phyloP scores from a whole-genome alignment of 2,113 vertebrate genomes.

The Sclerurus mexicanus region DNA sequence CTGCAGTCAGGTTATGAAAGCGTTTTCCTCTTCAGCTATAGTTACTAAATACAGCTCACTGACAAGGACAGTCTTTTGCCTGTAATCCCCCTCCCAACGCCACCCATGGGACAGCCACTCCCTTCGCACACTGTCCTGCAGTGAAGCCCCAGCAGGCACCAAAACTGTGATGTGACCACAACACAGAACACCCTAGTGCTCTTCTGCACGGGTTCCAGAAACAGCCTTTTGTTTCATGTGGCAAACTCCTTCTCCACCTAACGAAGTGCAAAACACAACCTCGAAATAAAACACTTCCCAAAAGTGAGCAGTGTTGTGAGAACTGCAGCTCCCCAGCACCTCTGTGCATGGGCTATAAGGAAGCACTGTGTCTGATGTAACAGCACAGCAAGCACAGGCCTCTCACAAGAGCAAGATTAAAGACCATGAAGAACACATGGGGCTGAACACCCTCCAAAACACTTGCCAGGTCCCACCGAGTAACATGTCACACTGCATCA shows the following conservation, averaged over 20 bases:
- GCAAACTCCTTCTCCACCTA: background rate
- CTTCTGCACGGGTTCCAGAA: background rate
- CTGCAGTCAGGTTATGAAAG: background rate
- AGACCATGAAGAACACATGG: background rate
- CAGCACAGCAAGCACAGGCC: background rate
- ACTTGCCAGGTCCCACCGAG: background rate
- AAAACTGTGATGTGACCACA: background rate
- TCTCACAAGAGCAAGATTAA: background rate
- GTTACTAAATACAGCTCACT: background rate
- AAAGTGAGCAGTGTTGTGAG: background rate
- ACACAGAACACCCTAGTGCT: background rate
- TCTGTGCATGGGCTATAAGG: background rate
- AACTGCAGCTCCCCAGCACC: background rate
- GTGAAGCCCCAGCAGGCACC: background rate
- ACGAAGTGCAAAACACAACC: background rate
- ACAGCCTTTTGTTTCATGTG: background rate
- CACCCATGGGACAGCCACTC: background rate
- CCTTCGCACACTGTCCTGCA: background rate
- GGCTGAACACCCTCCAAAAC: background rate
- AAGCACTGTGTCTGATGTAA: background rate
- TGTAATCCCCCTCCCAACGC: background rate
- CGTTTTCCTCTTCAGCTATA: background rate
- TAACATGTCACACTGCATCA: background rate
- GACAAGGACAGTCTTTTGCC: background rate
- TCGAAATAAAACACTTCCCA: background rate